These are phyloP conservation scores for Poecilia wingei DNA, from an alignment of 2,797 vertebrate genomes.

Conservation along the genomic window DNA sequence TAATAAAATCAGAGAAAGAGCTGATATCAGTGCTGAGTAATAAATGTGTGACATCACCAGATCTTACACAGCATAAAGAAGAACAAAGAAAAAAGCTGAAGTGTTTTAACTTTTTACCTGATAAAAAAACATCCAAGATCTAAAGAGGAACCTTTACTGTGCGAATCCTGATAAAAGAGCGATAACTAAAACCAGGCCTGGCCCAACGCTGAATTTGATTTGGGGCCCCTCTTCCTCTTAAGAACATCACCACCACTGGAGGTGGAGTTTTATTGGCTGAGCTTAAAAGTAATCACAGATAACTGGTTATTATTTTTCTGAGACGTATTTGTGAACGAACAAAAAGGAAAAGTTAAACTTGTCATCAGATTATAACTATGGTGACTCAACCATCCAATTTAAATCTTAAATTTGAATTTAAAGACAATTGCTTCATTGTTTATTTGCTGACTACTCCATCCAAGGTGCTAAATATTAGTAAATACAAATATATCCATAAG, in stretches of 20 bases:
- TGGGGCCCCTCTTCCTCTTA: not conserved
- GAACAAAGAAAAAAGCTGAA: not conserved
- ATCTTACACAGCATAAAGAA: not conserved
- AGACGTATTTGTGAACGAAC: not conserved
- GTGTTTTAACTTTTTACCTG: not conserved
- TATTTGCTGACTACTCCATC: too few species aligned
- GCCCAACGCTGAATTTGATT: not conserved
- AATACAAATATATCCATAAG: too few species aligned
- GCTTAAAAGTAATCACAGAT: not conserved
- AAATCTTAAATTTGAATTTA: not conserved
- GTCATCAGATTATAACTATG: not conserved
- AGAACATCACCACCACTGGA: not conserved
- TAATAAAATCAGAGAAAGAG: not conserved
- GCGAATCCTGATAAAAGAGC: not conserved
- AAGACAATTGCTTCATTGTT: not conserved
- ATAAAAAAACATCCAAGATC: not conserved
- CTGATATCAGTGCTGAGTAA: not conserved
- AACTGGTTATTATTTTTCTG: not conserved
- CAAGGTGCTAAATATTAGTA: too few species aligned
- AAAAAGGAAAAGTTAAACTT: not conserved
- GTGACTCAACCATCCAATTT: not conserved
- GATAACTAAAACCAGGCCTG: constrained; percentile 1
- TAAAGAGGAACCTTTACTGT: not conserved
- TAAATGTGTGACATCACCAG: not conserved
- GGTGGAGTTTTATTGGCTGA: not conserved